These are phyloP conservation scores for Melanostigma gelatinosum DNA, from an alignment of 2,113 vertebrate species.

Conservation along the genomic window DNA sequence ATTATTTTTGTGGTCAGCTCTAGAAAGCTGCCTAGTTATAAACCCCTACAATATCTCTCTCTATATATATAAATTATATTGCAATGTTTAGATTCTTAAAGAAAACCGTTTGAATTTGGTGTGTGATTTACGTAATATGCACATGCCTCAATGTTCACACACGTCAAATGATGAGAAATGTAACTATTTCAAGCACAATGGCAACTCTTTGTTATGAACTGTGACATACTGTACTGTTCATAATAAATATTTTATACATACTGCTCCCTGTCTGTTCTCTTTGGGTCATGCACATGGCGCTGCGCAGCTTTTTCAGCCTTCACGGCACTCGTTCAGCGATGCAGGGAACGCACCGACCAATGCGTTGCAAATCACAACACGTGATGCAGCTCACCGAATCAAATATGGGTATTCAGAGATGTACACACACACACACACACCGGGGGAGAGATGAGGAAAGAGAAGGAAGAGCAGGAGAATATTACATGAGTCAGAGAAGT, in stretches of 20 bases:
- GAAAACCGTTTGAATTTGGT: conserved; percentile 44
- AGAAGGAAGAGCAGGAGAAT: too few species aligned
- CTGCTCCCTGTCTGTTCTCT: conserved; percentile 21
- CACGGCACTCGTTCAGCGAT: too few species aligned
- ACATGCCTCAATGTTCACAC: conserved; percentile 79
- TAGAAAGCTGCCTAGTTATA: conserved; percentile 81
- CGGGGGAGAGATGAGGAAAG: too few species aligned
- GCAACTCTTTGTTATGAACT: conserved; percentile 90
- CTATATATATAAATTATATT: conserved; percentile 72
- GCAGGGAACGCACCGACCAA: too few species aligned
- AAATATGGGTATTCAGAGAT: too few species aligned
- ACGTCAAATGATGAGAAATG: conserved; percentile 87
- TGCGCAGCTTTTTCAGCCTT: too few species aligned
- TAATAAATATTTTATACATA: conserved; percentile 98
- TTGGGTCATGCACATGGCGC: neutral
- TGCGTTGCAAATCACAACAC: too few species aligned
- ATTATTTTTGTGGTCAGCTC: conserved; percentile 89
- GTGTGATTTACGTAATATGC: conserved; percentile 73
- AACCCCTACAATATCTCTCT: conserved; percentile 30
- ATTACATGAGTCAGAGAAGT: too few species aligned
- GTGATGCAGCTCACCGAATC: too few species aligned
- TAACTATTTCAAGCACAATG: conserved; percentile 94
- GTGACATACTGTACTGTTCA: conserved; percentile 89
- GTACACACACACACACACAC: too few species aligned
- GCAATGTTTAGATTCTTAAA: conserved; percentile 77